phyloP scores from a whole-genome alignment of 2,113 vertebrate genomes.

The Crocuta crocuta region DNA sequence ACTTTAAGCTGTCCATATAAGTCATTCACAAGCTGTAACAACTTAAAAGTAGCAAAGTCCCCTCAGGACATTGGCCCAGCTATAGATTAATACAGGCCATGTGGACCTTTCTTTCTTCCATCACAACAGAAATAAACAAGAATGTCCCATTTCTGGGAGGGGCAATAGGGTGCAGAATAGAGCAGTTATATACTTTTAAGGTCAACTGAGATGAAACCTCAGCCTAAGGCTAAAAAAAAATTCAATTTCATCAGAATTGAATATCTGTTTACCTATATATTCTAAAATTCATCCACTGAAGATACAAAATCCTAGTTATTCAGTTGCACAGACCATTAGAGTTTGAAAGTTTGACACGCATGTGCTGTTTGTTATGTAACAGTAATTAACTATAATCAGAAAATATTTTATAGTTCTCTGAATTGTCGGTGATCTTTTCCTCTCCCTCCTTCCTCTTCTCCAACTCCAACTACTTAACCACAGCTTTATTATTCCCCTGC shows the following conservation, averaged over 20 bases:
- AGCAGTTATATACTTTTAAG: neutral
- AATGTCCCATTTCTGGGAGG: neutral
- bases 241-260: neutral
- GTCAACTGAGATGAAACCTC: slow-evolving; percentile 4
- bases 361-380: slow-evolving; percentile 70
- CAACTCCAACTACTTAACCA: neutral
- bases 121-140: neutral
- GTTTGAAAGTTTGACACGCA: slow-evolving; percentile 15
- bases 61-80: neutral
- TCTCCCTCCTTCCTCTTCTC: neutral
- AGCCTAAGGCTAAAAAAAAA: neutral
- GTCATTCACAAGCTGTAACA: neutral
- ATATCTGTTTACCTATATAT: neutral
- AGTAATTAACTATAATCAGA: slow-evolving; percentile 80
- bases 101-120: neutral
- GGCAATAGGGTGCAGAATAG: neutral
- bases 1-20: neutral
- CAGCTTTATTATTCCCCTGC: neutral
- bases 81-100: neutral
- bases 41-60: neutral
- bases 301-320: slow-evolving; percentile 63
- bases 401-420: slow-evolving; percentile 77
- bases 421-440: slow-evolving; percentile 37
- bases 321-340: slow-evolving; percentile 74
- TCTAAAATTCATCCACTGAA: slow-evolving; percentile 59